A percentile compares a stretch with the other conserved stretches of the same genome.
phyloP scores from a whole-genome alignment of 2,888 invertebrate species.

The Volucella zonaria region DNA sequence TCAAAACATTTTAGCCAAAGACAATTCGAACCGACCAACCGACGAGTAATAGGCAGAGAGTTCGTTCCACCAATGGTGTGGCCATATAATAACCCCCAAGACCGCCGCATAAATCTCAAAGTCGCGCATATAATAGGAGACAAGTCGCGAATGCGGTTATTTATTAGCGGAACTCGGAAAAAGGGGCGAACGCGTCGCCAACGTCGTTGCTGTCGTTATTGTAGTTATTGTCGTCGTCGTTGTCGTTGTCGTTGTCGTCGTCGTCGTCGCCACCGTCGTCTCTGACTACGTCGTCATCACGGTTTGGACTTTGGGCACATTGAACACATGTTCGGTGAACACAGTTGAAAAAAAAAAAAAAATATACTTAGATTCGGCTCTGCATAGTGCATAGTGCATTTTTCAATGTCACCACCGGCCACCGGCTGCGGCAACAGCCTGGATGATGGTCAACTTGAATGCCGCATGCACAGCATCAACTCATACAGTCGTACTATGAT shows the following conservation, averaged over 20 bases:
- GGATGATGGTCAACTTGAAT: slow-evolving; percentile 62
- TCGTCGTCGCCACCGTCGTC: slow-evolving; percentile 21
- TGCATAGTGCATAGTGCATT: slow-evolving; percentile 64
- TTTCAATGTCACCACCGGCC: slow-evolving; percentile 71
- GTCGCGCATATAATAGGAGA: slow-evolving; percentile 67
- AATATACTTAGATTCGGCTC: slow-evolving; percentile 42
- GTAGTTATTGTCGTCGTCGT: slow-evolving; percentile 30
- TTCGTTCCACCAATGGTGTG: neutral
- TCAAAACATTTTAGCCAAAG: slow-evolving; percentile 57
- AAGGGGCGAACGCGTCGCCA: slow-evolving; percentile 64
- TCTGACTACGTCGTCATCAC: slow-evolving; percentile 26
- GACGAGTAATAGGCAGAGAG: slow-evolving; percentile 5
- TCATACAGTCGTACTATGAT: slow-evolving; percentile 34
- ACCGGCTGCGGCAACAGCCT: slow-evolving; percentile 55
- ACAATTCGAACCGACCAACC: slow-evolving; percentile 30
- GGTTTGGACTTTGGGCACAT: slow-evolving; percentile 60
- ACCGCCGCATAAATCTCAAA: slow-evolving; percentile 68
- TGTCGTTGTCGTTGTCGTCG: neutral
- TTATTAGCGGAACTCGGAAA: slow-evolving; percentile 70
- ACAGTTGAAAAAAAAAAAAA: slow-evolving; percentile 17
- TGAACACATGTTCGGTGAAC: slow-evolving; percentile 61
- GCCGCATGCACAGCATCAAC: slow-evolving; percentile 11
- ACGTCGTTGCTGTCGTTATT: slow-evolving; percentile 21
- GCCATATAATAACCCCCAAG: slow-evolving; percentile 30
- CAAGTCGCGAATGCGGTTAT: slow-evolving; percentile 72